These are phyloP conservation scores for Melanotaenia parkinsoni DNA, from an alignment of 2,797 vertebrate genomes.

Conservation along the genomic window DNA sequence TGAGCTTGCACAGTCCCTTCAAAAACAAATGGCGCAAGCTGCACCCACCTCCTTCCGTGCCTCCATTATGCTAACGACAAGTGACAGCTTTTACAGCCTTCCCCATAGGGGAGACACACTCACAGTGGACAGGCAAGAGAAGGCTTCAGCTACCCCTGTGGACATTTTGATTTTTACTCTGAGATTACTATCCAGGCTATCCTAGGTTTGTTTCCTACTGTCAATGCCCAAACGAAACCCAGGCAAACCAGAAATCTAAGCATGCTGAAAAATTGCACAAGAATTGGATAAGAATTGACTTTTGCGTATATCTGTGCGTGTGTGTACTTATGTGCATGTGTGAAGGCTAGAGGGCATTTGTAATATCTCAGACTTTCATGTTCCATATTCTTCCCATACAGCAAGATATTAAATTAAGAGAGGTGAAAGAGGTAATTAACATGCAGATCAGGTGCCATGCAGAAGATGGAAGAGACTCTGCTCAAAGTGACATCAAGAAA, in stretches of 20 bases:
- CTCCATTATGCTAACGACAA: constrained; percentile 70
- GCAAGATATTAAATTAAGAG: constrained; percentile 73
- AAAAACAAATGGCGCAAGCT: constrained; percentile 55
- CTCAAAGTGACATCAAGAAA: constrained; percentile 43
- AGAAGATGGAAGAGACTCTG: constrained; percentile 40
- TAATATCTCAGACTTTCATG: constrained; percentile 55
- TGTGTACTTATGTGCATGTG: constrained; percentile 16
- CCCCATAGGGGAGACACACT: constrained; percentile 48
- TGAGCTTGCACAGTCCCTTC: constrained; percentile 49
- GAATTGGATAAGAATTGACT: background rate
- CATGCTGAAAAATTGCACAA: constrained; percentile 1
- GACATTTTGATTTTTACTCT: constrained; percentile 27
- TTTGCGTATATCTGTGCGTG: constrained; percentile 12
- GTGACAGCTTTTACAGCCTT: constrained; percentile 72
- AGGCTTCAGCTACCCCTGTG: constrained; percentile 30
- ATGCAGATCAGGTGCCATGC: constrained; percentile 71
- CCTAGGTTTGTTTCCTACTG: constrained; percentile 6
- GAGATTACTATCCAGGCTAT: constrained; percentile 8
- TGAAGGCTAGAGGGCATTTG: constrained; percentile 41
- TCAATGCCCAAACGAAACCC: constrained; percentile 18
- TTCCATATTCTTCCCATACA: constrained; percentile 58
- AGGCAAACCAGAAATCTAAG: constrained; percentile 12
- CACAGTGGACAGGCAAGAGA: constrained; percentile 47
- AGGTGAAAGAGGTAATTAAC: constrained; percentile 69
- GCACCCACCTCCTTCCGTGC: constrained; percentile 41